Base-by-base conservation (phyloP, 2,113 vertebrate species). In the Stigmatopora nigra region DNA sequence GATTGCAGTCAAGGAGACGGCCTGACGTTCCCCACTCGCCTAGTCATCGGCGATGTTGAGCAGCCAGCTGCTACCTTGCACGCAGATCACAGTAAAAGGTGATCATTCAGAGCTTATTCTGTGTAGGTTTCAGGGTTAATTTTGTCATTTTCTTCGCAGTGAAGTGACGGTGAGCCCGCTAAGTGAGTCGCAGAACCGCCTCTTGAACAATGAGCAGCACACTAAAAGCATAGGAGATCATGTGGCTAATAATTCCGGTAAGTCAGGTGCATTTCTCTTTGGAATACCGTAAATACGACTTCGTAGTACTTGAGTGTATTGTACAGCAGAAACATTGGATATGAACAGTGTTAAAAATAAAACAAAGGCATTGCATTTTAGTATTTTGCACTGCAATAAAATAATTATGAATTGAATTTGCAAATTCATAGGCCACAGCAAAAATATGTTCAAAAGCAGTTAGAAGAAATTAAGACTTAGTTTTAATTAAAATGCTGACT, bases 1-100 rank as follows among this genome's bases (percentile, higher is more conserved):
- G 53, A 52, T 0, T 81, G 13, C 86, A 98, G 95, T 81, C 91
- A 94, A 82, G 96, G 96, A 15, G 96, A 98, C 2, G 96, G 96
- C 36, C 92, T 93, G 80, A 93, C 90, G 48, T 98, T 96, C 80
- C 94, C 95, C 9, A 92, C 94, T 49, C 92, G 93, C 19, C 90
- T 98, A 74, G 94, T 98, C 69, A 91, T 84, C 63, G 82, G 82
- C 70, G 96, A 98, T 80, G 85, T 89, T 55, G 95, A 98, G 75
- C 94, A 95, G 72, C 88, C 70, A 71, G 87, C 81, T 63, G 86
- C 86, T 88, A 92, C 69, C 88, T 78, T 87, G 78, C 92, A 93
- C 20, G 89, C 82, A 70, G 93, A 95, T 73, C 78, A 86, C 79
- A 78, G 69, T 81, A 94, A 92, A 91, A 93, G 92, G 96, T 97